Conservation (phyloP, 2,113 vertebrate genomes). For the Anguilla japonica region DNA sequence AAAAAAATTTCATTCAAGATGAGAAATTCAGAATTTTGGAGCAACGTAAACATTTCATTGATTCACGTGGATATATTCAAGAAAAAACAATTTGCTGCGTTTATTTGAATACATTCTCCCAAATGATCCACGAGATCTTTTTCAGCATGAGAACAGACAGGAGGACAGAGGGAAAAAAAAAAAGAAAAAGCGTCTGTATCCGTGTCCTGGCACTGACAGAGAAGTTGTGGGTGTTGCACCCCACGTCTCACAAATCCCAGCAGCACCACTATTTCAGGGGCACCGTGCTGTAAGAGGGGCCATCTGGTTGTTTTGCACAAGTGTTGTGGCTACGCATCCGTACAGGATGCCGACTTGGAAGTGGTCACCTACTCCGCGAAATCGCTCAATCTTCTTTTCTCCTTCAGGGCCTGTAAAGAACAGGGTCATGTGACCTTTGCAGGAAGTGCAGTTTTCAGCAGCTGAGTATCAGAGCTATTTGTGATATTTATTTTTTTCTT, state of each 20-base stretch:
- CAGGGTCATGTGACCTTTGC: background rate
- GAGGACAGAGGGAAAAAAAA: constrained; percentile 46
- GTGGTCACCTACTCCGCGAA: constrained; percentile 2
- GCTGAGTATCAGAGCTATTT: background rate
- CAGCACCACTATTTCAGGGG: constrained; percentile 35
- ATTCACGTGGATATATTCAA: background rate
- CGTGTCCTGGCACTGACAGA: constrained; percentile 25
- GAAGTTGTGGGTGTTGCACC: constrained; percentile 34
- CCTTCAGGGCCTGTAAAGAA: background rate
- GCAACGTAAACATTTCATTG: background rate
- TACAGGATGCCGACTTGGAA: constrained; percentile 23
- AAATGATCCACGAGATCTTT: constrained; percentile 17
- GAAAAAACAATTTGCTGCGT: background rate
- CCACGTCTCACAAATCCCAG: constrained; percentile 30
- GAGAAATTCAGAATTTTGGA: background rate
- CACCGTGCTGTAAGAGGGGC: constrained; percentile 31
- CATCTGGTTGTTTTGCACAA: constrained; percentile 32
- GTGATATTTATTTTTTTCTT: background rate
- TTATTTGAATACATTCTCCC: background rate
- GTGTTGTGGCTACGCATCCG: constrained; percentile 10
- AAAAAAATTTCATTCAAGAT: background rate
- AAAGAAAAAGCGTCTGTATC: constrained; percentile 25
- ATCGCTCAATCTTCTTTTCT: constrained; percentile 6
- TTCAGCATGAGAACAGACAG: constrained; percentile 13
- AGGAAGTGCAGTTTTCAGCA: background rate